These are phyloP conservation scores for Leptarthrus brevirostris DNA, from an alignment of 2,888 invertebrate genomes.

Conservation along the genomic window DNA sequence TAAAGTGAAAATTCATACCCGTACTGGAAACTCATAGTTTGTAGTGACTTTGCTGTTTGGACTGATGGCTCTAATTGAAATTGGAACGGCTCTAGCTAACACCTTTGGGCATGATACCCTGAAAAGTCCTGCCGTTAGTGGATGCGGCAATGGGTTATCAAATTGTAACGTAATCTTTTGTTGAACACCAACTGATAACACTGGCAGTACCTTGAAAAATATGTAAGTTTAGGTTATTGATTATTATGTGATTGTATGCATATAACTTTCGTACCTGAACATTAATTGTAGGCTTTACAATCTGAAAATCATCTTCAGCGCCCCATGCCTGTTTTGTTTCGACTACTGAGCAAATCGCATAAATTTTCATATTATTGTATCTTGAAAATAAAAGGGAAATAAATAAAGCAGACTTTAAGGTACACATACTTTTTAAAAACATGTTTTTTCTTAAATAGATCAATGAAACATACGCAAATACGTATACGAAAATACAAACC, in stretches of 20 bases:
- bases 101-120: slow-evolving; percentile 78
- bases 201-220: slow-evolving; percentile 62
- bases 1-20: slow-evolving; percentile 19
- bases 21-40: slow-evolving; percentile 44
- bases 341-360: slow-evolving; percentile 80
- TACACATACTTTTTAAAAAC: too few relatives aligned
- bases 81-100: slow-evolving; percentile 70
- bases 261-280: slow-evolving; percentile 73
- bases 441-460: too few relatives aligned
- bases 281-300: slow-evolving; percentile 77
- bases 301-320: slow-evolving; percentile 84
- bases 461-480: too few relatives aligned
- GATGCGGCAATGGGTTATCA: slow-evolving; percentile 75
- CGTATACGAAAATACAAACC: too few relatives aligned
- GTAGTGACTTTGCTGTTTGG: slow-evolving; percentile 69
- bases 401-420: too few relatives aligned
- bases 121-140: slow-evolving; percentile 76
- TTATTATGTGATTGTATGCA: too few relatives aligned
- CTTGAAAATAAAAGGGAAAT: too few relatives aligned
- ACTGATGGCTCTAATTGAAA: slow-evolving; percentile 70
- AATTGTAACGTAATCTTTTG: slow-evolving; percentile 72
- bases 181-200: slow-evolving; percentile 71
- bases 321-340: slow-evolving; percentile 87
- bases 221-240: too few relatives aligned
- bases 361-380: slow-evolving; percentile 79